phyloP scores from a whole-genome alignment of 1,140 invertebrate species.

The Hyphantria cunea region DNA sequence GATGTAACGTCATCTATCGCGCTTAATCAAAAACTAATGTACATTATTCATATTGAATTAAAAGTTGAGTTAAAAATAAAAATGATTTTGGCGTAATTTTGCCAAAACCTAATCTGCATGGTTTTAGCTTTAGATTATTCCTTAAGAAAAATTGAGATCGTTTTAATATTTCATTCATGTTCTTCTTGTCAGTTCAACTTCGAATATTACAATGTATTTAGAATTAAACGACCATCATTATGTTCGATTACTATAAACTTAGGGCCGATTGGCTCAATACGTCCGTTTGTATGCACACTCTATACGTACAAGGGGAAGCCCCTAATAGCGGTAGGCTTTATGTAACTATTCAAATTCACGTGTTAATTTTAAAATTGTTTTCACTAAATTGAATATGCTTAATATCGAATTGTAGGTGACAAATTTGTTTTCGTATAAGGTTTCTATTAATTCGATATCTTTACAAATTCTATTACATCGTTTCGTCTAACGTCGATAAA shows the following conservation, averaged over 20 bases:
- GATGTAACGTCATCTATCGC: too few relatives aligned
- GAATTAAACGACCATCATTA: slow-evolving; percentile 15
- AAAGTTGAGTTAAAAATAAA: too few relatives aligned
- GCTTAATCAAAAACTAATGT: too few relatives aligned
- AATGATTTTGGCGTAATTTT: too few relatives aligned
- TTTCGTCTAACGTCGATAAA: slow-evolving; percentile 34
- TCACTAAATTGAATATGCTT: slow-evolving; percentile 32
- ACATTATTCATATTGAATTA: too few relatives aligned
- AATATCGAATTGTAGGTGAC: slow-evolving; percentile 32
- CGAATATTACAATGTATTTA: slow-evolving; percentile 11
- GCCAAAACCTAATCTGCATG: too few relatives aligned
- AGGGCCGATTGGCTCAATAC: slow-evolving; percentile 12
- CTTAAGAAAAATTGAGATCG: too few relatives aligned
- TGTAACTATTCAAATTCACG: slow-evolving; percentile 9
- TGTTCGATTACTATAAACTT: slow-evolving; percentile 21
- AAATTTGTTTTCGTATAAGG: slow-evolving; percentile 30
- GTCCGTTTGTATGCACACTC: slow-evolving; percentile 13
- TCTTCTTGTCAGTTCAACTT: too few relatives aligned
- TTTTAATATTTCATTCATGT: too few relatives aligned
- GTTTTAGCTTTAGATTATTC: too few relatives aligned
- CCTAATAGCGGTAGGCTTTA: background rate
- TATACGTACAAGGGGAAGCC: too few relatives aligned
- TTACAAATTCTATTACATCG: slow-evolving; percentile 34
- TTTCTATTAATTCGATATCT: slow-evolving; percentile 46
- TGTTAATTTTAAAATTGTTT: slow-evolving; percentile 16